These are phyloP conservation scores for Pecten maximus DNA, from an alignment of 2,888 invertebrate genomes.

Conservation along the genomic window DNA sequence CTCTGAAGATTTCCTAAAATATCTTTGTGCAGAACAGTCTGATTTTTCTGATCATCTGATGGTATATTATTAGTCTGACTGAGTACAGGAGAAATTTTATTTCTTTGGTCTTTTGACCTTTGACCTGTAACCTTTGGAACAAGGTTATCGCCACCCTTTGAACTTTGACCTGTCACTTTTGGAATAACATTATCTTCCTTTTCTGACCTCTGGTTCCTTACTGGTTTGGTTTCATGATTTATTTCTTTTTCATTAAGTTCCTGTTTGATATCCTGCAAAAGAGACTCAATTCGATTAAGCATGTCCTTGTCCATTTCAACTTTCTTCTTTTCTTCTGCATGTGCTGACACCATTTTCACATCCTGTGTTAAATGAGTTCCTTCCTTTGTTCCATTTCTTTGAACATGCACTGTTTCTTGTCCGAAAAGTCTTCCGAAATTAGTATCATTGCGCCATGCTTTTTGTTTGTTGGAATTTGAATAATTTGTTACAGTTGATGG, in stretches of 20 bases:
- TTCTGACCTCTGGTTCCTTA: background rate
- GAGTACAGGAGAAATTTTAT: background rate
- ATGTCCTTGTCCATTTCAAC: background rate
- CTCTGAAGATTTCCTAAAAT: conserved; percentile 9
- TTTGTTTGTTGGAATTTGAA: background rate
- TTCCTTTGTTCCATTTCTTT: background rate
- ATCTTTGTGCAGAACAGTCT: background rate
- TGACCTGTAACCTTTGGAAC: background rate
- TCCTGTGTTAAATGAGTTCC: background rate
- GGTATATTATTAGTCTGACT: background rate
- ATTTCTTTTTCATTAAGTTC: too few relatives aligned
- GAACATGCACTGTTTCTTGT: background rate
- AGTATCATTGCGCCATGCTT: background rate
- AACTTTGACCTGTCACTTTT: background rate
- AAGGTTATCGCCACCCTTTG: background rate
- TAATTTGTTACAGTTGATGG: background rate
- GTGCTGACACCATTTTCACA: background rate
- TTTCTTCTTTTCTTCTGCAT: background rate
- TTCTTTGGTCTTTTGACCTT: background rate
- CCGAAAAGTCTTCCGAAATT: background rate
- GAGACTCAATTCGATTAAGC: background rate
- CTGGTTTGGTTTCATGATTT: background rate
- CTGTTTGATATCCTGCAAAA: background rate
- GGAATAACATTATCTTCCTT: background rate
- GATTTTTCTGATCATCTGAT: background rate